phyloP scores from a whole-genome alignment of 2,797 vertebrate genomes.

The Momotus momota region DNA sequence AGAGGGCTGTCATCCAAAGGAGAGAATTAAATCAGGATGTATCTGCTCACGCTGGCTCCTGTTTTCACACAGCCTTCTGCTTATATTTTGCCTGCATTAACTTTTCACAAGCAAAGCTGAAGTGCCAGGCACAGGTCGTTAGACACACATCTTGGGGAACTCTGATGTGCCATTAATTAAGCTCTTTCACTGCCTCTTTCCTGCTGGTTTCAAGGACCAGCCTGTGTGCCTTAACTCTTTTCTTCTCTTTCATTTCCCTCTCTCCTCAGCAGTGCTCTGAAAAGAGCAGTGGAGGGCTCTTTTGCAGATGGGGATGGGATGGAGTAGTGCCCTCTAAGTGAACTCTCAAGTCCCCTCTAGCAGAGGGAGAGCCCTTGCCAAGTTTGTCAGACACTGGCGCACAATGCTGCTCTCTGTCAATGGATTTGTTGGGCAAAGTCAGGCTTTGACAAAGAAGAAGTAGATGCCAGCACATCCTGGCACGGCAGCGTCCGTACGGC shows the following conservation, averaged over 20 bases:
- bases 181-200: constrained; percentile 48
- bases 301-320: background rate
- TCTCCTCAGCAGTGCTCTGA: background rate
- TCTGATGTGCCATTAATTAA: constrained; percentile 66
- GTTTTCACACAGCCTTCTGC: constrained; percentile 40
- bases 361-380: constrained; percentile 29
- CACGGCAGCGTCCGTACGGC: background rate
- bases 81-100: constrained; percentile 23
- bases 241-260: constrained; percentile 5
- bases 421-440: constrained; percentile 31
- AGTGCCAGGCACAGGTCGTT: constrained; percentile 32
- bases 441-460: constrained; percentile 34
- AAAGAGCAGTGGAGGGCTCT: background rate
- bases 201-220: constrained; percentile 53
- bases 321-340: constrained; percentile 44
- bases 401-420: background rate
- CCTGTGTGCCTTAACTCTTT: background rate
- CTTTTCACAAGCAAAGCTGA: constrained; percentile 5
- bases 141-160: constrained; percentile 46
- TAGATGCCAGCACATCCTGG: background rate
- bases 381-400: background rate
- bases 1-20: constrained; percentile 33
- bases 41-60: constrained; percentile 37
- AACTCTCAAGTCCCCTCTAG: constrained; percentile 32
- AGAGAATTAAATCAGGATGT: constrained; percentile 73